These are phyloP conservation scores for Calcarius lapponicus DNA, from an alignment of 2,797 vertebrate genomes.

Conservation along the genomic window DNA sequence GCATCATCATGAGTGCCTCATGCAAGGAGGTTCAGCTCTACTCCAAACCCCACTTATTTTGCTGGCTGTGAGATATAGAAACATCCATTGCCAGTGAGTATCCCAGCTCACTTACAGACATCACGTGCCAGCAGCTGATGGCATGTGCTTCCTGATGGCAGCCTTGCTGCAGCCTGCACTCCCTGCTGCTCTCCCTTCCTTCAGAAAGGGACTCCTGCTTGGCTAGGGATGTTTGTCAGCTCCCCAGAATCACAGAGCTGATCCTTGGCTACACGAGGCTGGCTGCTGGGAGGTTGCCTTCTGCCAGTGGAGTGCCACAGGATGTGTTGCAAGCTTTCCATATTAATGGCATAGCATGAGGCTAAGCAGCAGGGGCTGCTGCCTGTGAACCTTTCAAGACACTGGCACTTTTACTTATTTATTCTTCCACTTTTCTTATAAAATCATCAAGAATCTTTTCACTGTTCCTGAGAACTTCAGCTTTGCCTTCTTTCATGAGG, in stretches of 20 bases:
- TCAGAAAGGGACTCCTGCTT: neutral
- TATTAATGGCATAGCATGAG: neutral
- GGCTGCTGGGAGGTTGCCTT: neutral
- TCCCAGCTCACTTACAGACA: neutral
- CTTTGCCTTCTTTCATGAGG: neutral
- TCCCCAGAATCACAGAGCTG: neutral
- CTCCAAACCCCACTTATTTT: neutral
- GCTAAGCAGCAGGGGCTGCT: constrained; percentile 7
- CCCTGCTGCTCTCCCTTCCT: constrained; percentile 13
- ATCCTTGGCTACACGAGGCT: neutral
- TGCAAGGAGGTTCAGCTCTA: neutral
- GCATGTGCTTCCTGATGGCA: neutral
- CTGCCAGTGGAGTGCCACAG: neutral
- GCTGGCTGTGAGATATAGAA: neutral
- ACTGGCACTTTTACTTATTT: neutral
- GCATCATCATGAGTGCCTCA: neutral
- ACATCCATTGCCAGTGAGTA: neutral
- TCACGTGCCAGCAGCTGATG: neutral
- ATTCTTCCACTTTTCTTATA: neutral
- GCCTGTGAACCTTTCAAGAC: constrained; percentile 4
- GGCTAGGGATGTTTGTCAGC: neutral
- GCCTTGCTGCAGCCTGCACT: neutral
- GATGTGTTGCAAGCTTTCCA: neutral
- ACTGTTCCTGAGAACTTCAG: neutral
- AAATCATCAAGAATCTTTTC: neutral